Conservation (phyloP, 2,113 vertebrate species). For the Raja brachyura region DNA sequence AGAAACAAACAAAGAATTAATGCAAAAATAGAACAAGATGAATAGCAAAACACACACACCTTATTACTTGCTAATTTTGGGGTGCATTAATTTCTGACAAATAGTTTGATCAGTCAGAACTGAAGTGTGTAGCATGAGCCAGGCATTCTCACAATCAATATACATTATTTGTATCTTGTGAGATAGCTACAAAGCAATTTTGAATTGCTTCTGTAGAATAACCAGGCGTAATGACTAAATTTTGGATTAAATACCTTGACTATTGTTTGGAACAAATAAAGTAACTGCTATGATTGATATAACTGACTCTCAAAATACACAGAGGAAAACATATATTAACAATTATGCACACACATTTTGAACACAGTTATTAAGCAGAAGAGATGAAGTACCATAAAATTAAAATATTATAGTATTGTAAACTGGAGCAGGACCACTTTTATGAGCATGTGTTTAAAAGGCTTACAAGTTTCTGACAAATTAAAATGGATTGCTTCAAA, state of each 20-base stretch:
- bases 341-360: neutral
- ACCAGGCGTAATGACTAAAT: neutral
- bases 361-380: neutral
- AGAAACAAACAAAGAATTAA: neutral
- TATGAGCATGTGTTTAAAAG: neutral
- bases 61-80: neutral
- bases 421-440: neutral
- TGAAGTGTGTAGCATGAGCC: neutral
- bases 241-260: neutral
- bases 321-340: constrained; percentile 12
- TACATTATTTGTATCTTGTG: neutral
- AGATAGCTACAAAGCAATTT: neutral
- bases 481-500: neutral
- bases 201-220: constrained; percentile 7
- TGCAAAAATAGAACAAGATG: neutral
- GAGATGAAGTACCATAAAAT: neutral
- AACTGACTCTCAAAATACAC: constrained; percentile 4
- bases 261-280: neutral
- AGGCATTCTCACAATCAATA: neutral
- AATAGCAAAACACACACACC: neutral
- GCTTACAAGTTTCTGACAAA: neutral
- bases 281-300: constrained; percentile 7
- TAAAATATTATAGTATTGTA: neutral
- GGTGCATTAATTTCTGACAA: neutral
- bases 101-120: neutral